Evolutionary conservation across 2,113 vertebrate species (phyloP).

Genomic region (Gallinago jamesoni): DNA sequence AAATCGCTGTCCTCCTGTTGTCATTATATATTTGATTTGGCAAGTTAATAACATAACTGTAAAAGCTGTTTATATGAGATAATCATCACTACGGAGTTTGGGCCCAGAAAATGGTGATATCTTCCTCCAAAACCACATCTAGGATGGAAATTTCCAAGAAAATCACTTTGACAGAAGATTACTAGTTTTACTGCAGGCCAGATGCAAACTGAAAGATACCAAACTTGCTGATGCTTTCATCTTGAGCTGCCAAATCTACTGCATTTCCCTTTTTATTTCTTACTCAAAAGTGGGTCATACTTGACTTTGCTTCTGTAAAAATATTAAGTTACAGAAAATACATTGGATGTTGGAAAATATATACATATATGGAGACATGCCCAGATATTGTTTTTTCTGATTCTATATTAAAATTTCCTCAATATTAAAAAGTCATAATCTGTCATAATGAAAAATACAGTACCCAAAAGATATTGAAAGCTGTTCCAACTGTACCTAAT

Average conservation of each 20-base stretch:
- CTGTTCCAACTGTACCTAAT: not conserved
- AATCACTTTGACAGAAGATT: not conserved
- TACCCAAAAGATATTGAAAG: not conserved
- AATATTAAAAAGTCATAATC: not conserved
- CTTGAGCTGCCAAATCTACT: not conserved
- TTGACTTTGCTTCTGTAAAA: not conserved
- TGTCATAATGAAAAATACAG: not conserved
- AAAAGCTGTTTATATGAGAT: not conserved
- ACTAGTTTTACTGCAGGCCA: not conserved
- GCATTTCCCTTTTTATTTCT: conserved; percentile 1
- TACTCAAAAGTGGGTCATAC: not conserved
- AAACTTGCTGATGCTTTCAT: not conserved
- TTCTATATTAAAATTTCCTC: not conserved
- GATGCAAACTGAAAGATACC: not conserved
- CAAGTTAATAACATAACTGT: not conserved
- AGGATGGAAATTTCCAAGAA: conserved; percentile 9
- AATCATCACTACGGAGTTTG: not conserved
- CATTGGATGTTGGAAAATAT: not conserved
- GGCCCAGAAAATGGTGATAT: not conserved
- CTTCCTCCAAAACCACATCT: not conserved
- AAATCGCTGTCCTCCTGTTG: not conserved
- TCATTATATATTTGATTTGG: not conserved
- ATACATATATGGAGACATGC: not conserved
- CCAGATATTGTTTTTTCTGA: not conserved
- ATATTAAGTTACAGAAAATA: not conserved